Percentiles rank a stretch among this genome's conserved stretches.
Conservation (phyloP, 2,113 vertebrate species). For the Sturnira hondurensis region DNA sequence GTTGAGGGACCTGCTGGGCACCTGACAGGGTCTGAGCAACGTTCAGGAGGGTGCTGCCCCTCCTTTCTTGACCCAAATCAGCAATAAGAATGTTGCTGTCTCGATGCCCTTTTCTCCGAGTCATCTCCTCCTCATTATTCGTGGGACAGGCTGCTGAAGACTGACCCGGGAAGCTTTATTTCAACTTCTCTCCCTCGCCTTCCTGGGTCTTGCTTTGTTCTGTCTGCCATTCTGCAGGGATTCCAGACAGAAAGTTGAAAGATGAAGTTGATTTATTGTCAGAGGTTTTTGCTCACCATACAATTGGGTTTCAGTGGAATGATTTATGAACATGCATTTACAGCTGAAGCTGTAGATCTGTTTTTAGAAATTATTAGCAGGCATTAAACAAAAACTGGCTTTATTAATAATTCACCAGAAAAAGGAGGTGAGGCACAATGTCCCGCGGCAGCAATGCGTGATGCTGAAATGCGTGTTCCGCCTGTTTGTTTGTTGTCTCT, state of each 20-base stretch:
- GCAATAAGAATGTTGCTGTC: no score
- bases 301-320: conserved; percentile 20
- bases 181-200: neutral
- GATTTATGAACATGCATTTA: conserved; percentile 62
- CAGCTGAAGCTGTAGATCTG: conserved; percentile 70
- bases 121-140: neutral
- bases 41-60: no score
- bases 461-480: conserved; percentile 27
- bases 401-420: conserved; percentile 76
- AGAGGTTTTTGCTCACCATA: conserved; percentile 14
- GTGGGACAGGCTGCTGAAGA: neutral
- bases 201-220: neutral
- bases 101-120: neutral
- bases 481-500: neutral
- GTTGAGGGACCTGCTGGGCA: neutral
- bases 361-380: conserved; percentile 75
- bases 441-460: conserved; percentile 36
- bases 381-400: conserved; percentile 70
- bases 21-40: neutral
- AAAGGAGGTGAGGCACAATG: conserved; percentile 20
- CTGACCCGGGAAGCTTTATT: neutral
- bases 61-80: neutral
- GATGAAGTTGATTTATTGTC: neutral
- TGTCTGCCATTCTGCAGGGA: neutral
- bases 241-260: neutral